phyloP scores from a whole-genome alignment of 1,140 invertebrate genomes.

The Drosophila takahashii region DNA sequence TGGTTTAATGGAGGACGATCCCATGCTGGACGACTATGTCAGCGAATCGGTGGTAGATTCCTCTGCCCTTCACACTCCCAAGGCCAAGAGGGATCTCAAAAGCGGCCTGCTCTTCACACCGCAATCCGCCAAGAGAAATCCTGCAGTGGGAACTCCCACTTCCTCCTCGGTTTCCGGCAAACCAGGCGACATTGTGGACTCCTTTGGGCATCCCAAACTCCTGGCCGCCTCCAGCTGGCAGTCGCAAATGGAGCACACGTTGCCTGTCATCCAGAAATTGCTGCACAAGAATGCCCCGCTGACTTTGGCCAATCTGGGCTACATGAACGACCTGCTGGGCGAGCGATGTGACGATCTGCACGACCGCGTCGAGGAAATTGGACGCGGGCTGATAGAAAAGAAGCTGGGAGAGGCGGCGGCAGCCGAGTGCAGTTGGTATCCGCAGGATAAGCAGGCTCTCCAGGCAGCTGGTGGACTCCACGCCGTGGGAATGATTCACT shows the following conservation, averaged over 20 bases:
- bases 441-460: conserved; percentile 58
- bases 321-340: conserved; percentile 66
- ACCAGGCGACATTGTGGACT: conserved; percentile 63
- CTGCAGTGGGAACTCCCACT: neutral
- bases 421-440: conserved; percentile 67
- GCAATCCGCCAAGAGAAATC: conserved; percentile 46
- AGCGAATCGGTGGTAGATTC: conserved; percentile 26
- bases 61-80: conserved; percentile 52
- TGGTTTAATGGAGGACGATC: conserved; percentile 57
- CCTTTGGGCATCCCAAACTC: conserved; percentile 69
- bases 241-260: conserved; percentile 46
- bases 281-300: conserved; percentile 50
- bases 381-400: conserved; percentile 55
- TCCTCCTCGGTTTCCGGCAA: conserved; percentile 15
- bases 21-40: conserved; percentile 68
- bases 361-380: conserved; percentile 55
- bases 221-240: conserved; percentile 47
- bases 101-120: conserved; percentile 53
- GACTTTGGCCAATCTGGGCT: conserved; percentile 46
- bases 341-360: conserved; percentile 60
- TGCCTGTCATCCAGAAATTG: conserved; percentile 56
- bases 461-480: conserved; percentile 58
- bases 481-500: conserved; percentile 90
- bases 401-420: conserved; percentile 54
- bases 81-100: conserved; percentile 50